A percentile compares a stretch with the other conserved stretches of the same genome.
Conservation (phyloP, 1,140 invertebrate genomes). For the Stegodyphus mimosarum region DNA sequence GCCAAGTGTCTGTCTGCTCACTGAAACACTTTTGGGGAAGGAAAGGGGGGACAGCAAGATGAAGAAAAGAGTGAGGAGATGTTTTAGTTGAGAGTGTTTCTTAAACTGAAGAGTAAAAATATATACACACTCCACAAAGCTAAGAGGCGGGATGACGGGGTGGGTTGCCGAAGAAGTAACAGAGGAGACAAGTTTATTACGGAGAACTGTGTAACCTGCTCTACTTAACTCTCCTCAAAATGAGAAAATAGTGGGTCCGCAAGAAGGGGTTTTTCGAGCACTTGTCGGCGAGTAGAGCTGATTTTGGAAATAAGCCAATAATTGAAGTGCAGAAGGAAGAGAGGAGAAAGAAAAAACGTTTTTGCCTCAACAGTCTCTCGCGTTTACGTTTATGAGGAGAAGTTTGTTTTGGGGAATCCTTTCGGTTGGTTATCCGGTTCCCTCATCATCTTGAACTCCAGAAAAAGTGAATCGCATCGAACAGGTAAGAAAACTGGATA, state of each 20-base stretch:
- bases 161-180: neutral
- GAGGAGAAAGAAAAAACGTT: neutral
- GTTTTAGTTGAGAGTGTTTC: neutral
- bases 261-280: conserved; percentile 6
- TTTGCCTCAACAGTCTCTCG: no score
- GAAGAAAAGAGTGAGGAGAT: neutral
- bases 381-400: no score
- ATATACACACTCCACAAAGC: neutral
- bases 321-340: conserved; percentile 40
- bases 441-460: no score
- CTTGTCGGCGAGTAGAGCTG: conserved; percentile 18
- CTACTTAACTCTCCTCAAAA: conserved; percentile 23
- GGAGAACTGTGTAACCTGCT: conserved; percentile 23
- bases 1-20: no score
- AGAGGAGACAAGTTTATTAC: conserved; percentile 38
- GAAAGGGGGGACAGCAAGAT: neutral
- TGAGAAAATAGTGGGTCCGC: conserved; percentile 32
- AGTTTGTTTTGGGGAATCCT: no score
- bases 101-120: neutral
- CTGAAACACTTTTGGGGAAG: neutral
- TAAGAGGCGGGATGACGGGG: no score
- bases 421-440: no score
- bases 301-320: conserved; percentile 54
- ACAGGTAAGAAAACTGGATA: no score
- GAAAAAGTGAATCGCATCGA: no score